Evolutionary conservation across 2,888 invertebrate species (phyloP).

Genomic region (Choreutis nemorana): DNA sequence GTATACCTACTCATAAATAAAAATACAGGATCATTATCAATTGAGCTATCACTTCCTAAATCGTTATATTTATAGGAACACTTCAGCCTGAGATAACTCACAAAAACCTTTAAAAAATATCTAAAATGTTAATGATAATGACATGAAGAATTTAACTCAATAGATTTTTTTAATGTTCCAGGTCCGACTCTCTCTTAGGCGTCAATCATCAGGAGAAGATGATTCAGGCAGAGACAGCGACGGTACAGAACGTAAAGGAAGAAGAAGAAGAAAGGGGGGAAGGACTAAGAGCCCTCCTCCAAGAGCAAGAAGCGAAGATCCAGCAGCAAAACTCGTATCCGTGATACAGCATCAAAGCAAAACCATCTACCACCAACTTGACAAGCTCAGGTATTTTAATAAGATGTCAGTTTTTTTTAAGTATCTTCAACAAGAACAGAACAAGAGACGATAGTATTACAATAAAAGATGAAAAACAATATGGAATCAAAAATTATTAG

Average conservation of each 20-base stretch:
- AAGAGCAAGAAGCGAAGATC: conserved; percentile 37
- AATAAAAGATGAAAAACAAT: too few relatives aligned
- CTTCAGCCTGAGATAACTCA: too few relatives aligned
- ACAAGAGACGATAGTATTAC: too few relatives aligned
- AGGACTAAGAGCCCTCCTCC: conserved; percentile 43
- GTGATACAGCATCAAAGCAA: conserved; percentile 57
- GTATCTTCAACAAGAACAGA: too few relatives aligned
- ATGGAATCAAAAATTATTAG: too few relatives aligned
- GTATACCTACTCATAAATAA: too few relatives aligned
- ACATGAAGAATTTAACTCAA: neutral
- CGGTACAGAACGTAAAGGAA: conserved; percentile 35
- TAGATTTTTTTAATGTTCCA: conserved; percentile 14
- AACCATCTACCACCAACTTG: conserved; percentile 56
- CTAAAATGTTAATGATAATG: neutral
- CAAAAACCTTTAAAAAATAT: too few relatives aligned
- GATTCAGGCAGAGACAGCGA: conserved; percentile 60
- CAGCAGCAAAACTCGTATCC: conserved; percentile 48
- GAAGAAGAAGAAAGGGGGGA: conserved; percentile 31
- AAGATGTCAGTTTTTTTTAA: too few relatives aligned
- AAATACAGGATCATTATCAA: too few relatives aligned
- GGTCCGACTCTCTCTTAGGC: conserved; percentile 56
- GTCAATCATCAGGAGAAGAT: conserved; percentile 54
- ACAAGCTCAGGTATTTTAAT: conserved; percentile 57
- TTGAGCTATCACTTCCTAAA: too few relatives aligned
- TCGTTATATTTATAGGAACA: too few relatives aligned